Conservation (phyloP, 2,888 invertebrate species). For the Metallyticus violacea region DNA sequence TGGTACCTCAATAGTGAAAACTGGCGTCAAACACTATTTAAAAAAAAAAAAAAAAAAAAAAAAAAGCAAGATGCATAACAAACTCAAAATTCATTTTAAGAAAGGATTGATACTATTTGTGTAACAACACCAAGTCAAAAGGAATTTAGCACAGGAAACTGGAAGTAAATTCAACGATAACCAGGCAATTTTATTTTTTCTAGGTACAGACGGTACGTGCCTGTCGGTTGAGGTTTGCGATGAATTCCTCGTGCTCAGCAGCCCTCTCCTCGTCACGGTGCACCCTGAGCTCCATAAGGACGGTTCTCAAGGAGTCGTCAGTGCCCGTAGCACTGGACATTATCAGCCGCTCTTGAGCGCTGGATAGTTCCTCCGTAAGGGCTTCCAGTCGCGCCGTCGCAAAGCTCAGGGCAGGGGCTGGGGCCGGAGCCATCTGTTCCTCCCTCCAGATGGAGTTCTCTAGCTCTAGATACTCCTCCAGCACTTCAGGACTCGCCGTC, state of each 20-base stretch:
- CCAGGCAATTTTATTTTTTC: no score
- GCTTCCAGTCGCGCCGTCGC: conserved; percentile 38
- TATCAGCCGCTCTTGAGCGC: conserved; percentile 18
- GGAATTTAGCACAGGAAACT: no score
- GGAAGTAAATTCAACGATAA: no score
- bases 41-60: no score
- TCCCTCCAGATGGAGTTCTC: conserved; percentile 39
- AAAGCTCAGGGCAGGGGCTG: conserved; percentile 39
- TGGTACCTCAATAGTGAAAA: no score
- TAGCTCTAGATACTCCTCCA: conserved; percentile 38
- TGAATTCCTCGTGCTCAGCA: conserved; percentile 56
- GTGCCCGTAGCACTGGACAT: not conserved
- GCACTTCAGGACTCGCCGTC: conserved; percentile 30
- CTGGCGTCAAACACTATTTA: no score
- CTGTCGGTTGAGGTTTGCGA: conserved; percentile 57
- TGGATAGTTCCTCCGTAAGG: conserved; percentile 33
- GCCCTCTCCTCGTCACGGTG: conserved; percentile 43
- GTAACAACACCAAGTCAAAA: no score
- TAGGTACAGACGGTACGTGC: no score
- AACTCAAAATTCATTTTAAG: no score
- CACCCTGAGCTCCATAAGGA: conserved; percentile 23
- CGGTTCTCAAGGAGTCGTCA: not conserved
- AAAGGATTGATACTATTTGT: no score
- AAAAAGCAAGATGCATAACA: no score
- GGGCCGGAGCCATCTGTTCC: conserved; percentile 40